Evolutionary conservation across 2,113 vertebrate genomes (phyloP), one percentile per base, ranked within the genome.

Genomic region (Petrocephalus zakoni): DNA sequence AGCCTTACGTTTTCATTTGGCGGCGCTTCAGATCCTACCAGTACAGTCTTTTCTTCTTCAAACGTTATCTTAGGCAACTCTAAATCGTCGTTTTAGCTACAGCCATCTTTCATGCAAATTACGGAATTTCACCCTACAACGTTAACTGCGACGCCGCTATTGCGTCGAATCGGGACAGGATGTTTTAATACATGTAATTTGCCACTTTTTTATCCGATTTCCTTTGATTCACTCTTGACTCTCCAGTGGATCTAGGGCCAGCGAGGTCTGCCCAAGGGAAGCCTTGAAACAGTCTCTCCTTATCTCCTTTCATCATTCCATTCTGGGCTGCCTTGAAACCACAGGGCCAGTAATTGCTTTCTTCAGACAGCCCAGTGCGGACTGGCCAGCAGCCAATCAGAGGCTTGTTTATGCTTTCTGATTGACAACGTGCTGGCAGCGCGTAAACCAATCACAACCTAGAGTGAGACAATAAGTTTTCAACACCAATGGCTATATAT

Each of bases 301-400:
- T 96, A 96, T 97, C 97, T 96, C 95, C 96, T 97, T 97, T 97
- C 96, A 97, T 97, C 96, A 93, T 95, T 93, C 95, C 94, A 94
- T 95, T 94, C 93, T 89, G 97, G 97, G 96, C 94, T 94, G 96
- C 97, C 97, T 97, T 96, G 96, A 98, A 98, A 98, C 96, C 95
- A 96, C 96, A 94, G 95, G 95, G 95, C 96, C 96, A 96, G 96
- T 98, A 98, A 98, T 98, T 97, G 96, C 97, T 97, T 97, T 98
- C 97, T 97, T 97, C 96, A 95, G 96, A 95, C 96, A 96, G 96
- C 97, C 96, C 96, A 93, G 96, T 97, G 97, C 96, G 97, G 97
- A 96, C 97, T 98, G 97, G 97, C 96, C 94, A 96, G 95, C 96
- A 96, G 96, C 97, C 97, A 98, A 98, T 98, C 97, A 96, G 96